These are phyloP conservation scores for Enteromius treurensis DNA, from an alignment of 2,797 vertebrate genomes.

Conservation along the genomic window DNA sequence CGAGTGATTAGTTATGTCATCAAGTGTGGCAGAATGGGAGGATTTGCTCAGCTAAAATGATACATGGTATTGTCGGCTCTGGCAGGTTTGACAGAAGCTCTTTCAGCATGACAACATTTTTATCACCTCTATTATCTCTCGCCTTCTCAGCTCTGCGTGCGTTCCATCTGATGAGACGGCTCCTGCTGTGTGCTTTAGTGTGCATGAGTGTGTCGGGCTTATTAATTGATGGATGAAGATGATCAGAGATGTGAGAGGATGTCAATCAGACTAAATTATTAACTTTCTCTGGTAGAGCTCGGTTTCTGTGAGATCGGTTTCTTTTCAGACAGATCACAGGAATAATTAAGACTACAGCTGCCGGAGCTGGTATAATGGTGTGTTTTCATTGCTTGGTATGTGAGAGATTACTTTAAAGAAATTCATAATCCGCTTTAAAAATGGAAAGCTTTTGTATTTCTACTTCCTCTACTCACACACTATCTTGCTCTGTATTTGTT, in stretches of 20 bases:
- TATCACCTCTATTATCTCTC: conserved; percentile 30
- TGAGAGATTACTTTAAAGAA: neutral
- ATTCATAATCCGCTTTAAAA: neutral
- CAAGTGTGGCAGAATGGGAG: neutral
- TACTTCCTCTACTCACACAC: neutral
- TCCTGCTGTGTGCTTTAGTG: conserved; percentile 18
- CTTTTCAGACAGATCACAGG: conserved; percentile 4
- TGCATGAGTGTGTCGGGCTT: conserved; percentile 33
- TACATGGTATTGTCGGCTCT: neutral
- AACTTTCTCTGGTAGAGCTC: conserved; percentile 24
- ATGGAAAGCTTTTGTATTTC: neutral
- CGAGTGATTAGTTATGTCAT: conserved; percentile 2
- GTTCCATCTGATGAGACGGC: conserved; percentile 24
- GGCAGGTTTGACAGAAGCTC: neutral
- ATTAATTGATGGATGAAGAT: conserved; percentile 54
- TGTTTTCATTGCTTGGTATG: neutral
- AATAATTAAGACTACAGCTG: conserved; percentile 10
- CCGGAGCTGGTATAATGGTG: neutral
- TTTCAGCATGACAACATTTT: conserved; percentile 27
- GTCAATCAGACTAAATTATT: conserved; percentile 52
- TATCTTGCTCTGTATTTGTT: neutral
- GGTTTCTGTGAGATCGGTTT: conserved; percentile 25
- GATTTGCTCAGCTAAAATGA: neutral
- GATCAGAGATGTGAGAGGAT: conserved; percentile 52
- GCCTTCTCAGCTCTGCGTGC: conserved; percentile 39